phyloP scores from a whole-genome alignment of 2,113 vertebrate genomes.

The Tauraco erythrolophus region DNA sequence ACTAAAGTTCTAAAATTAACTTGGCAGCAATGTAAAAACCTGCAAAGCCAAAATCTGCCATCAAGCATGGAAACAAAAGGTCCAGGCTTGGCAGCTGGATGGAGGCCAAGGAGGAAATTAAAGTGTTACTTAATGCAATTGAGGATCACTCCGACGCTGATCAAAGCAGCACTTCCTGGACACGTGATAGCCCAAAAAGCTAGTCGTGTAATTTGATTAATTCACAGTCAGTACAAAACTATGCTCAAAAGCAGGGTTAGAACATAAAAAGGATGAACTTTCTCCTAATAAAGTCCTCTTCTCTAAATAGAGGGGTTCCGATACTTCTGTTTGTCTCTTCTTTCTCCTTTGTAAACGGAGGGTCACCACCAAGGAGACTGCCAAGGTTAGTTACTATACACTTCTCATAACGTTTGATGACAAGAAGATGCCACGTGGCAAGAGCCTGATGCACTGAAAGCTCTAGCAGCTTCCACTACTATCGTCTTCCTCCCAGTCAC shows the following conservation, averaged over 20 bases:
- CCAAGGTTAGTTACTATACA: neutral
- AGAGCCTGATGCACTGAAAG: neutral
- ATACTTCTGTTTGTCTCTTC: neutral
- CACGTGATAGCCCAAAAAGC: neutral
- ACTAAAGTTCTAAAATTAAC: constrained; percentile 76
- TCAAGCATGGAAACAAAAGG: neutral
- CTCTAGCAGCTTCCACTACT: neutral
- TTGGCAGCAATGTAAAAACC: constrained; percentile 48
- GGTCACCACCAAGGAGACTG: neutral
- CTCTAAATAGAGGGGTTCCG: neutral
- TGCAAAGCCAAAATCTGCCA: constrained; percentile 15
- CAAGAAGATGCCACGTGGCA: neutral
- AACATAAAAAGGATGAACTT: neutral
- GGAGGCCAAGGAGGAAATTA: constrained; percentile 14
- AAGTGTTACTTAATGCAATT: constrained; percentile 1
- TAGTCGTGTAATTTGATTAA: neutral
- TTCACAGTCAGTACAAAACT: neutral
- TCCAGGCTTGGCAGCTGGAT: constrained; percentile 10
- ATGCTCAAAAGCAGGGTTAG: neutral
- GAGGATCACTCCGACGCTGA: neutral
- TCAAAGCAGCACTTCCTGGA: neutral
- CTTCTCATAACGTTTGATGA: neutral
- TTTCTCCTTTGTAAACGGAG: neutral
- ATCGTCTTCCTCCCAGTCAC: neutral
- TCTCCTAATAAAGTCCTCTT: neutral